A percentile compares a stretch with the other conserved stretches of the same genome.
phyloP scores from a whole-genome alignment of 2,888 invertebrate genomes.

The Macrosiphum euphorbiae region DNA sequence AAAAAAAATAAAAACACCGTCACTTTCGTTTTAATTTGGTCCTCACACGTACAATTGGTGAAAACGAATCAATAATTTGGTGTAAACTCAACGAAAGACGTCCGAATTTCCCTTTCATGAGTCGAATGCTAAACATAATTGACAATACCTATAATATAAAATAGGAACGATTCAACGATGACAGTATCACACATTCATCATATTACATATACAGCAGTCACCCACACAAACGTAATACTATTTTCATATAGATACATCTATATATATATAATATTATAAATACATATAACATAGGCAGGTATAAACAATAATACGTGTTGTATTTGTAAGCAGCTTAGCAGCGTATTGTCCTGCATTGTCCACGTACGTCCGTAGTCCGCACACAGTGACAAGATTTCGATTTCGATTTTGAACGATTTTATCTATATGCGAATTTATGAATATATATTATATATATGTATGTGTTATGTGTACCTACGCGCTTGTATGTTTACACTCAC shows the following conservation, averaged over 20 bases:
- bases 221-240: not conserved
- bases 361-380: not conserved
- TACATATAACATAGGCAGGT: not conserved
- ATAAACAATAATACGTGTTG: not conserved
- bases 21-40: slow-evolving; percentile 59
- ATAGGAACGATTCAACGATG: not conserved
- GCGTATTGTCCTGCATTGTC: slow-evolving; percentile 19
- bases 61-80: slow-evolving; percentile 59
- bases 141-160: not conserved
- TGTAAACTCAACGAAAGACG: slow-evolving; percentile 47
- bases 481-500: not conserved
- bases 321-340: not conserved
- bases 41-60: slow-evolving; percentile 53
- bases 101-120: slow-evolving; percentile 59
- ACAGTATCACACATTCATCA: not conserved
- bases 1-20: slow-evolving; percentile 35
- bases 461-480: not conserved
- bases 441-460: not conserved
- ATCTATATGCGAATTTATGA: not conserved
- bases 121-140: slow-evolving; percentile 49
- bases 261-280: not conserved
- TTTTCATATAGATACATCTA: not conserved
- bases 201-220: not conserved
- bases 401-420: slow-evolving; percentile 39
- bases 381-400: not conserved